Evolutionary conservation across 1,140 invertebrate genomes (phyloP).

Genomic region (Nephotettix cincticeps): DNA sequence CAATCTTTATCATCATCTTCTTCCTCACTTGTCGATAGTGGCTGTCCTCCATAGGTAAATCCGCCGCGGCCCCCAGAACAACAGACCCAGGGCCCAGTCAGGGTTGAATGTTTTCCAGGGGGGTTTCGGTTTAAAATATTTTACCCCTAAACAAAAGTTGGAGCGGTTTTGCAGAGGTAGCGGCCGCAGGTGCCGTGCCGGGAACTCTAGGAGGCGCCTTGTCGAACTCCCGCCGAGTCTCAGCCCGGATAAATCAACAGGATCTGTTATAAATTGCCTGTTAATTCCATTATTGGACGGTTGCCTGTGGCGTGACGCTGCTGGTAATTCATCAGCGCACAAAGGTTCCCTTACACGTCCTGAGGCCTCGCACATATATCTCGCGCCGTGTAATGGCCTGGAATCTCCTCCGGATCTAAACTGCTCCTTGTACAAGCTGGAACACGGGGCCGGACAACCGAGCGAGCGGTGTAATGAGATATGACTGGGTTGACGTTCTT

Average conservation of each 20-base stretch:
- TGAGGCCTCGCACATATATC: slow-evolving; percentile 7
- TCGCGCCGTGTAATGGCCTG: too few species aligned
- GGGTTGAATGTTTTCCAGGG: too few species aligned
- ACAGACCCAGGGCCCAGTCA: too few species aligned
- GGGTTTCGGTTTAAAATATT: not conserved
- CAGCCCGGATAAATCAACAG: slow-evolving; percentile 11
- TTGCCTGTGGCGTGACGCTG: slow-evolving; percentile 8
- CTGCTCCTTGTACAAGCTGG: too few species aligned
- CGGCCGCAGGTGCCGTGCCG: not conserved
- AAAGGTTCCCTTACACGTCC: not conserved
- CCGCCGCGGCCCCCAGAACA: too few species aligned
- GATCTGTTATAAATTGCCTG: slow-evolving; percentile 22
- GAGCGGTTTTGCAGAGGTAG: not conserved
- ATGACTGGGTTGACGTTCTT: too few species aligned
- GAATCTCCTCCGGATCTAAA: too few species aligned
- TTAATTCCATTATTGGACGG: slow-evolving; percentile 20
- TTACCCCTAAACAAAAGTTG: not conserved
- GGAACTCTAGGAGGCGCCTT: not conserved
- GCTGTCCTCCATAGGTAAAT: too few species aligned
- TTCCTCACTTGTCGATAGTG: too few species aligned
- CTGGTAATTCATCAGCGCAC: not conserved
- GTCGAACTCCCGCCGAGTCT: not conserved
- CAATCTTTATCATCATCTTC: too few species aligned
- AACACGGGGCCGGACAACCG: too few species aligned
- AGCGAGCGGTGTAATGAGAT: too few species aligned